Evolutionary conservation across 2,113 vertebrate genomes (phyloP), one percentile per base, ranked within the genome.

Genomic region (Lethenteron camtschaticum): DNA sequence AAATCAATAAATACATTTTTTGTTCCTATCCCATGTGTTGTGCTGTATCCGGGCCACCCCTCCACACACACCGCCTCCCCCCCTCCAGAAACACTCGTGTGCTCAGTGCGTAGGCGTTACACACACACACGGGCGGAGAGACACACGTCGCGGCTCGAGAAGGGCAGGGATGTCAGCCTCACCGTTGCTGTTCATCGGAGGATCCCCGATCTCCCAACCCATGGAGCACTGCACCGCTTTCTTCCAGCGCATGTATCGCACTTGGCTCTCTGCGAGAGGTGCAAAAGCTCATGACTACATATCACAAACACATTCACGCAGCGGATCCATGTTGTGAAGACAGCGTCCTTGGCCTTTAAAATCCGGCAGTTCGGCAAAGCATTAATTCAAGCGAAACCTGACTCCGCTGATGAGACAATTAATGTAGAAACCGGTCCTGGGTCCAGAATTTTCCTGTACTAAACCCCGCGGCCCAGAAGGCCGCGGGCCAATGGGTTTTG

Each of bases 211-310:
- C 77, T 84, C 89, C 94, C 94, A 97, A 75, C 82, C 88, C 85
- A 96, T 90, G 75, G 89, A 84, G 68, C 82, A 89, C 81, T 85
- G 79, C 58, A 97, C 94, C 9, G 94, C 91, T 77, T 91, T 91
- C 80, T 97, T 97, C 94, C 94, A 97, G 0, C 87, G 87, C 70
- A 84, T 83, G 69, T 86, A 96, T 71, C 89, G 88, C 77, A 80
- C 85, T 76, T 95, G 88, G 9, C 94, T 95, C 81, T 97, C 94
- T 97, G 77, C 70, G 80, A 74, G 74, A 14, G 72, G 10, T 76
- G 76, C 41, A 18, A n/a, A 68, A 41, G 10, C 72, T 72, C 70
- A 68, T 68, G 24, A 24, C n/a, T 68, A n/a, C 24, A 10, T 10
- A 68, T 68, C 11, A 9, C n/a, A n/a, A 68, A 68, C 63, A 68